Percentiles rank a stretch among this genome's conserved stretches.
These are phyloP conservation scores for Telmatherina bonti DNA, from an alignment of 2,797 vertebrate species.

Conservation along the genomic window DNA sequence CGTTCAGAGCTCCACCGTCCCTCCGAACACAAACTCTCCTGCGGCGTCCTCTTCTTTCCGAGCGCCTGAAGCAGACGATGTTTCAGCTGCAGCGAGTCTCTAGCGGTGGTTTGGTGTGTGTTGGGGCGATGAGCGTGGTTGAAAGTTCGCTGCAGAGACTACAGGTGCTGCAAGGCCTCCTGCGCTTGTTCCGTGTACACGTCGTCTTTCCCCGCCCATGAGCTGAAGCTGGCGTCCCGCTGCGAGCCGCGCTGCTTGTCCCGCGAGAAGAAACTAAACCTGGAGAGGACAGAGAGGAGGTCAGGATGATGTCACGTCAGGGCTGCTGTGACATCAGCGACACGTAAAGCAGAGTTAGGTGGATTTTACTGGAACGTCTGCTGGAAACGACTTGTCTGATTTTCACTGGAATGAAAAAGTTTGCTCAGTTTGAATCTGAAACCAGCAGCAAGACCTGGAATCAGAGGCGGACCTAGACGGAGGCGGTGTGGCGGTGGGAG, in stretches of 20 bases:
- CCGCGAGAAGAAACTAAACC: conserved; percentile 98
- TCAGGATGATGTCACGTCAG: not conserved
- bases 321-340: conserved; percentile 7
- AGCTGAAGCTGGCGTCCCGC: conserved; percentile 83
- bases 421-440: too few relatives aligned
- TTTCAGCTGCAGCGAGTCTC: conserved; percentile 35
- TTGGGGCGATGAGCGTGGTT: conserved; percentile 29
- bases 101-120: conserved; percentile 28
- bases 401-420: too few relatives aligned
- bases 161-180: conserved; percentile 95
- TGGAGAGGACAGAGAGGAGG: conserved; percentile 60
- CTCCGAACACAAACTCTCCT: too few relatives aligned
- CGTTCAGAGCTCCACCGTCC: not conserved
- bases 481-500: too few relatives aligned
- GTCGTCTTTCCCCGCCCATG: conserved; percentile 88
- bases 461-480: too few relatives aligned
- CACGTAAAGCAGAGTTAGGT: conserved; percentile 24
- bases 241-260: conserved; percentile 89
- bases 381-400: too few relatives aligned
- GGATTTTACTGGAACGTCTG: too few relatives aligned
- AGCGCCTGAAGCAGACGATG: conserved; percentile 1
- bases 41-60: conserved; percentile 7
- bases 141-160: conserved; percentile 61
- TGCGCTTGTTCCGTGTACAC: conserved; percentile 94
- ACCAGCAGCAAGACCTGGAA: too few relatives aligned